Base-by-base conservation (phyloP, 2,113 vertebrate species). In the Butorides virescens region DNA sequence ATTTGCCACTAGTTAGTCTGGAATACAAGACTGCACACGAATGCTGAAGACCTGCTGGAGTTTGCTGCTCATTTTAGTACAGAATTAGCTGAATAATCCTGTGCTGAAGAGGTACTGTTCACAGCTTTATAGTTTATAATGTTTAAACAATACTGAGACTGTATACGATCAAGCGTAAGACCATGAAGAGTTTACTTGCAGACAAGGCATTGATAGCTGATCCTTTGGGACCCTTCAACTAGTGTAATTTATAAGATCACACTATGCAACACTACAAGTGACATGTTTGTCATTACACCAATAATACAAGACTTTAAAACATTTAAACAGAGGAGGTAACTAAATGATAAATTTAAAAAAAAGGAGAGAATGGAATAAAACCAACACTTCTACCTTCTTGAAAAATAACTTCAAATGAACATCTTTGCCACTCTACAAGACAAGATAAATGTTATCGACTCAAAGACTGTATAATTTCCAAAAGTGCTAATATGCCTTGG, bases 381-480 rank as follows among this genome's bases (percentile, higher is more conserved):
- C 62, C 84, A 96, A 92, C 13, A 61, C 15, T 72, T 65, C 63
- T 74, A 88, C 56, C 66, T 89, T 65, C 32, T 34, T 65, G 49
- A 76, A 86, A 79, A 92, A 50, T 44, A 88, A 66, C n/a, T 85
- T 86, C 42, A 97, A 94, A 93, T 75, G 6, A 93, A 73, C 70
- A 81, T 55, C 70, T 85, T 91, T 62, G 77, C 70, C 70, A 61
- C 67, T 77, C 93, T 90, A 93, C 39, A 91, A 93, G 75, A 50
- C 29, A 61, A 79, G 44, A 47, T 62, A 96, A 91, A 65, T 78
- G 80, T 27, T 78, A 87, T 3, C 86, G 20, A 71, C 72, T 94
- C 46, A 71, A 90, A 91, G 79, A 59, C 27, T 37, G 36, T 37
- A 53, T 62, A 62, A 75, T 52, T 90, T 93, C 61, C 65, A 58